Evolutionary conservation across 2,113 vertebrate genomes (phyloP).

Genomic region (Marmota monax): DNA sequence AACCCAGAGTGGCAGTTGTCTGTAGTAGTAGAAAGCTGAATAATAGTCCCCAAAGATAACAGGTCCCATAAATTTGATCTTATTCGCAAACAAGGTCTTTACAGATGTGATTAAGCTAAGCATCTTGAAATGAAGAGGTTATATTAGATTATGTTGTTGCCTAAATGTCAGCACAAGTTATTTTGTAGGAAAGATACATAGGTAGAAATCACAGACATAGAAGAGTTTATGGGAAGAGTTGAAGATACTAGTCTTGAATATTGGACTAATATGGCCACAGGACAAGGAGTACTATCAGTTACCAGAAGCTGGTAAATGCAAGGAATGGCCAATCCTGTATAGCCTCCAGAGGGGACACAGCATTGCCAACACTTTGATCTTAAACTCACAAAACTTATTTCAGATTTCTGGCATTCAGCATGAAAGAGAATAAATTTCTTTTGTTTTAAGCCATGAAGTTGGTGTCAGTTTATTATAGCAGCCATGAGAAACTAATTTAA

Average conservation of each 20-base stretch:
- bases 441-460: not conserved
- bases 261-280: not conserved
- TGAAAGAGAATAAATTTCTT: not conserved
- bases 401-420: not conserved
- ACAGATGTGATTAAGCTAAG: not conserved
- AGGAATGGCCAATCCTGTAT: too few species aligned
- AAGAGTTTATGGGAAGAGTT: not conserved
- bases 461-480: not conserved
- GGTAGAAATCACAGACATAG: not conserved
- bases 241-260: not conserved
- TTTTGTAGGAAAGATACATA: not conserved
- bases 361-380: not conserved
- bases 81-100: not conserved
- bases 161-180: not conserved
- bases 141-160: not conserved
- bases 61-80: not conserved
- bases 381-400: not conserved
- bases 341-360: too few species aligned
- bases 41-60: not conserved
- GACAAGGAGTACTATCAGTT: not conserved
- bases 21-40: not conserved
- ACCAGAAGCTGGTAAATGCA: not conserved
- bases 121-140: not conserved
- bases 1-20: too few species aligned
- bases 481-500: not conserved